Base-by-base conservation (phyloP, 2,113 vertebrate genomes). In the Pionites leucogaster region DNA sequence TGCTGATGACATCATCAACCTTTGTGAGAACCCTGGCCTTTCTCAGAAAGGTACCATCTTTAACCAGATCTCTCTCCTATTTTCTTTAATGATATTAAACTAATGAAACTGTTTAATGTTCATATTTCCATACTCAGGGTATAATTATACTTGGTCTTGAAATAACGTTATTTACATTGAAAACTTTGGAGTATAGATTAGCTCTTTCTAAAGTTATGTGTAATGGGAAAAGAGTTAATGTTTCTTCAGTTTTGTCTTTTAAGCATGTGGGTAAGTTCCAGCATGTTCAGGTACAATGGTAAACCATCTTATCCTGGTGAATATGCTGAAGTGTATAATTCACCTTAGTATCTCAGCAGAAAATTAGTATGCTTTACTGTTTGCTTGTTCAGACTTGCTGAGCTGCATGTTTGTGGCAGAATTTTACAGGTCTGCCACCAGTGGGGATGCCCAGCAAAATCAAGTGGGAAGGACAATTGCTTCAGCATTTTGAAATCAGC, bases 331-430 rank as follows among this genome's bases (percentile, higher is more conserved):
- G 82, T 76, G n/a, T 74, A 59, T 92, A 57, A 88, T 93, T 96
- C 53, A 14, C 27, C 15, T 53, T 65, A 53, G 67, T 82, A 90
- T 59, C 28, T 94, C 65, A 85, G 57, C 70, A 82, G 78, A 93
- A 92, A 92, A 80, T 92, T 62, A 29, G 41, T 59, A 17, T 87
- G 90, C 67, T 85, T 6, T 86, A 3, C 37, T 75, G 25, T 77
- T 77, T 53, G 59, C 90, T 81, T 94, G 95, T 95, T 93, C 82
- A 81, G 71, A 86, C 94, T 70, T 94, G 94, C 55, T 13, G 42
- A 84, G 47, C 39, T 5, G 15, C n/a, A 3, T 22, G 31, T 88
- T 84, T 83, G 15, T 93, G 76, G 60, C 55, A 71, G 25, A 3
- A 1, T 86, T 95, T 81, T 94, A 41, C n/a, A 78, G 23, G 63